A percentile compares a stretch with the other conserved stretches of the same genome.
phyloP scores from a whole-genome alignment of 30 jellyfish, hydroid and myxozoan genomes.

The Chrysaora quinquecirrha region DNA sequence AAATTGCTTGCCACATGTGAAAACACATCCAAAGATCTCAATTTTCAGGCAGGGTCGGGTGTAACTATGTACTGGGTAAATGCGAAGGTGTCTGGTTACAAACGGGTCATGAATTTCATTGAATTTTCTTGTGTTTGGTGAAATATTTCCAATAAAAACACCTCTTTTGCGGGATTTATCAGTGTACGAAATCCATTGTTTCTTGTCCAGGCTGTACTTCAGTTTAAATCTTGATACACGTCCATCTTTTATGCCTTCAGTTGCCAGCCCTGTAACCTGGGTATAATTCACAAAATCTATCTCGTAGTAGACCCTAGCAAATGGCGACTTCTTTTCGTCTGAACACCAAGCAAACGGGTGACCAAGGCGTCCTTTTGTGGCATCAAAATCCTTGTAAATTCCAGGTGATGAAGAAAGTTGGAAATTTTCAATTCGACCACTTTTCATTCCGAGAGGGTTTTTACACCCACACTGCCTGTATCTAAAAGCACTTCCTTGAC shows the following conservation, averaged over 20 bases:
- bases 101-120: conserved; percentile 35
- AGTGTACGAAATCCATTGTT: conserved; percentile 39
- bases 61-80: conserved; percentile 60
- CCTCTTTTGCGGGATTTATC: conserved; percentile 9
- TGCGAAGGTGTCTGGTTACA: conserved; percentile 43
- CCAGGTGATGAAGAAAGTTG: conserved; percentile 61
- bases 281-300: conserved; percentile 49
- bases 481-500: conserved; percentile 49
- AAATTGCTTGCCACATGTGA: conserved; percentile 64
- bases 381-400: conserved; percentile 8
- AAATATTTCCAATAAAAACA: conserved; percentile 41
- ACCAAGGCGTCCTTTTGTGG: conserved; percentile 44
- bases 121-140: conserved; percentile 8
- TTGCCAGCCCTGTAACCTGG: conserved; percentile 50
- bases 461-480: conserved; percentile 73
- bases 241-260: conserved; percentile 58
- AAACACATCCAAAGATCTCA: conserved; percentile 66
- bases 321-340: conserved; percentile 21
- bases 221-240: conserved; percentile 52
- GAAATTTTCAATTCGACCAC: conserved; percentile 37
- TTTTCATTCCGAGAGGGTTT: conserved; percentile 71
- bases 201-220: conserved; percentile 48
- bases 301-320: conserved; percentile 38
- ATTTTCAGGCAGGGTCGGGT: conserved; percentile 41
- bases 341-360: conserved; percentile 71